These are phyloP conservation scores for Stichodactyla helianthus DNA, from an alignment of 64 coral and sea anemone species.

Conservation along the genomic window DNA sequence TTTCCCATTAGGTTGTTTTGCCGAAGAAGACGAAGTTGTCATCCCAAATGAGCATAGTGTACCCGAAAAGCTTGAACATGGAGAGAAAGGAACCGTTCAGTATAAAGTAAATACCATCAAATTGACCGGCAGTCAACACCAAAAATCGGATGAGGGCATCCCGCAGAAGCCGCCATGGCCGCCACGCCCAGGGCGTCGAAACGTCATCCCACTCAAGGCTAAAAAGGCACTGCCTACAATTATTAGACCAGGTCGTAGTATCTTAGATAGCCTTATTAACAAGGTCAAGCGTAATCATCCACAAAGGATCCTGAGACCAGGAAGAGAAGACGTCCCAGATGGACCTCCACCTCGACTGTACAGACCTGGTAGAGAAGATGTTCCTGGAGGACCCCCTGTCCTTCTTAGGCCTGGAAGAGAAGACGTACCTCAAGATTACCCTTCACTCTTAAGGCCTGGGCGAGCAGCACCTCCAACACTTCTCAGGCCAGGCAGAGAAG, in stretches of 20 bases:
- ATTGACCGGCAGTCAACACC: not conserved
- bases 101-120: slow-evolving; percentile 20
- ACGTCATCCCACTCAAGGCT: not conserved
- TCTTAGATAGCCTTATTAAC: not conserved
- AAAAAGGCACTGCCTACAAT: not conserved
- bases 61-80: slow-evolving; percentile 22
- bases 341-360: not conserved
- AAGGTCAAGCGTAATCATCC: not conserved
- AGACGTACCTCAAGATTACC: not conserved
- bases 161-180: slow-evolving; percentile 3
- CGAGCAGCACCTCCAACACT: not conserved
- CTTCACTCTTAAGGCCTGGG: not conserved
- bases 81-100: not conserved
- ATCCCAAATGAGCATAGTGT: slow-evolving; percentile 6
- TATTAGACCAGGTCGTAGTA: slow-evolving; percentile 12
- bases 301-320: not conserved
- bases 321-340: not conserved
- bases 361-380: slow-evolving; percentile 22
- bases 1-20: not conserved
- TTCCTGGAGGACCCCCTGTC: not conserved
- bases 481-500: slow-evolving; percentile 24
- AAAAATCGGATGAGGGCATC: not conserved
- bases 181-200: slow-evolving; percentile 16
- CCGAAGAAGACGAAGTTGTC: not conserved
- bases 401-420: not conserved